A percentile compares a stretch with the other conserved stretches of the same genome.
Conservation (phyloP, 2,888 invertebrate genomes). For the Hetaerina titia region DNA sequence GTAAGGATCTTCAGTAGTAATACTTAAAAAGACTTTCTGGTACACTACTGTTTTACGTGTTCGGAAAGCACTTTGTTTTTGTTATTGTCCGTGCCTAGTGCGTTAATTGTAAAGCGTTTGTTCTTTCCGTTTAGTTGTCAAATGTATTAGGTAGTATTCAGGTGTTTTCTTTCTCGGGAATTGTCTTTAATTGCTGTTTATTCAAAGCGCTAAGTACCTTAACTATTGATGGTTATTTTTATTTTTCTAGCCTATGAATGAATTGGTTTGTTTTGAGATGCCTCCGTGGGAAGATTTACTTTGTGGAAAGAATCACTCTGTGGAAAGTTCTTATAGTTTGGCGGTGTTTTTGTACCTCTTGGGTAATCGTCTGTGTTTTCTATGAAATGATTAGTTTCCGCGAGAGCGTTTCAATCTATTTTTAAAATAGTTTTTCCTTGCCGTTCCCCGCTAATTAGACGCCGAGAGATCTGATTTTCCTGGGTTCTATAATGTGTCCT, state of each 20-base stretch:
- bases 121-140: not conserved
- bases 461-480: no score
- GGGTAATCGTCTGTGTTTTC: not conserved
- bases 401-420: not conserved
- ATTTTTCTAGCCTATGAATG: no score
- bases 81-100: not conserved
- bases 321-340: no score
- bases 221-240: no score
- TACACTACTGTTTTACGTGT: not conserved
- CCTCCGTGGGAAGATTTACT: no score
- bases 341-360: not conserved
- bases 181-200: not conserved
- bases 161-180: not conserved
- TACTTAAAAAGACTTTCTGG: not conserved
- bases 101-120: not conserved
- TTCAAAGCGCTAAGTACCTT: no score
- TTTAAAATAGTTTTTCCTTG: no score
- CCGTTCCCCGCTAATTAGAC: no score
- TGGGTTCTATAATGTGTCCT: no score
- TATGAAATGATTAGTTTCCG: not conserved
- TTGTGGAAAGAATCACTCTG: no score
- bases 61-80: not conserved
- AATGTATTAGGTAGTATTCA: not conserved
- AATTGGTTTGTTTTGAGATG: no score
- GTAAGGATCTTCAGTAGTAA: constrained; percentile 78